Conservation (phyloP, 2,888 invertebrate genomes). For the Agrotis puta region DNA sequence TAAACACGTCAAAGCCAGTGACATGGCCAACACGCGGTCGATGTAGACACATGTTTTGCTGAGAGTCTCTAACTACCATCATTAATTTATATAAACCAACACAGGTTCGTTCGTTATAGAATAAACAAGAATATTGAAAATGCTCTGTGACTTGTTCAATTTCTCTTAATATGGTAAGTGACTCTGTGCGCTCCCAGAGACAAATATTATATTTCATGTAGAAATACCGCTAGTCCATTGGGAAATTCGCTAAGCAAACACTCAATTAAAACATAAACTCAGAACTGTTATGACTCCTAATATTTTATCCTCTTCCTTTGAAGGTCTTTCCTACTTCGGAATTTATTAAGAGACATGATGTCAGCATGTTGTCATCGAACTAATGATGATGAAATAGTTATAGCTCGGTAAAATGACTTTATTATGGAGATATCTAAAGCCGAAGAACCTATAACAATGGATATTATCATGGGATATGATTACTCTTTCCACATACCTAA, state of each 20-base stretch:
- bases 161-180: background rate
- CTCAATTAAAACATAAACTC: slow-evolving; percentile 22
- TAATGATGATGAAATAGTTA: slow-evolving; percentile 28
- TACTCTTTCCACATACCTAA: slow-evolving; percentile 4
- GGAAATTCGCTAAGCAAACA: slow-evolving; percentile 51
- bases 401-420: background rate
- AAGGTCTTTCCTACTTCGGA: background rate
- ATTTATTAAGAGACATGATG: slow-evolving; percentile 19
- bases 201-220: slow-evolving; percentile 45
- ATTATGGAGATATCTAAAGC: slow-evolving; percentile 3
- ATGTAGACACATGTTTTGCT: slow-evolving; percentile 11
- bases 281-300: background rate
- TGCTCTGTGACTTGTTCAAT: background rate
- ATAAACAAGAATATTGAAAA: slow-evolving; percentile 19
- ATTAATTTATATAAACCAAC: slow-evolving; percentile 28
- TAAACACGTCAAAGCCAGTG: background rate
- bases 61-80: background rate
- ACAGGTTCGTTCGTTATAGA: slow-evolving; percentile 4
- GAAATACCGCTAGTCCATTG: slow-evolving; percentile 21
- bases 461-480: slow-evolving; percentile 11
- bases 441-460: slow-evolving; percentile 7
- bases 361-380: slow-evolving; percentile 35
- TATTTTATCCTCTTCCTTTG: slow-evolving; percentile 3
- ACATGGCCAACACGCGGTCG: background rate
- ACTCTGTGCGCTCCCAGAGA: slow-evolving; percentile 25